phyloP scores from a whole-genome alignment of 2,797 vertebrate genomes.

The Pterois miles region DNA sequence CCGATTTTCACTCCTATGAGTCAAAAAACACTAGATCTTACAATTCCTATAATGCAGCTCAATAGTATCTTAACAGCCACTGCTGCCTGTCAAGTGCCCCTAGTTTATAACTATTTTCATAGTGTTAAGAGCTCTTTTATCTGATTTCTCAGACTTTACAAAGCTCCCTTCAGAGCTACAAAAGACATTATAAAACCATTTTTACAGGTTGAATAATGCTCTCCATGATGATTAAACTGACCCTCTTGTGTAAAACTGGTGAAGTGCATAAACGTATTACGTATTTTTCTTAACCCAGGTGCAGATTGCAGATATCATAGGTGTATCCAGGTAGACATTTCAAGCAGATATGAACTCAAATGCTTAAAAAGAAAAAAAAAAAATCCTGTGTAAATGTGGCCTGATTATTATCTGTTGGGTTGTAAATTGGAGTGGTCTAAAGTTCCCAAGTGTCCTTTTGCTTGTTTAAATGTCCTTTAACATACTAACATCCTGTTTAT shows the following conservation, averaged over 20 bases:
- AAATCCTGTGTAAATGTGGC: background rate
- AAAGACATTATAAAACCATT: background rate
- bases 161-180: background rate
- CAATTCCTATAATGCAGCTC: conserved; percentile 5
- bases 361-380: background rate
- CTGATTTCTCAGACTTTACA: background rate
- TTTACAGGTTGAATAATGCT: background rate
- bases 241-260: background rate
- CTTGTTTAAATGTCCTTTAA: conserved; percentile 4
- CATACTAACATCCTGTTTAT: conserved; percentile 1
- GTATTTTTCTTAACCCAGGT: background rate
- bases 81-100: background rate
- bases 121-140: background rate
- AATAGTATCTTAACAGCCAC: background rate
- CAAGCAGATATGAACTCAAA: conserved; percentile 30
- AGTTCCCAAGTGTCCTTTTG: background rate
- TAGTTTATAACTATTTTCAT: background rate
- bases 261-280: background rate
- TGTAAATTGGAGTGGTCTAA: background rate
- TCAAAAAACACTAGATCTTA: background rate
- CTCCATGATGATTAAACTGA: background rate
- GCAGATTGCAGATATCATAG: background rate
- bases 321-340: conserved; percentile 8
- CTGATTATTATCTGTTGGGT: background rate
- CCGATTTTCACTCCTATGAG: background rate